Evolutionary conservation across 2,797 vertebrate genomes (phyloP).

Genomic region (Chromobotia macracanthus): DNA sequence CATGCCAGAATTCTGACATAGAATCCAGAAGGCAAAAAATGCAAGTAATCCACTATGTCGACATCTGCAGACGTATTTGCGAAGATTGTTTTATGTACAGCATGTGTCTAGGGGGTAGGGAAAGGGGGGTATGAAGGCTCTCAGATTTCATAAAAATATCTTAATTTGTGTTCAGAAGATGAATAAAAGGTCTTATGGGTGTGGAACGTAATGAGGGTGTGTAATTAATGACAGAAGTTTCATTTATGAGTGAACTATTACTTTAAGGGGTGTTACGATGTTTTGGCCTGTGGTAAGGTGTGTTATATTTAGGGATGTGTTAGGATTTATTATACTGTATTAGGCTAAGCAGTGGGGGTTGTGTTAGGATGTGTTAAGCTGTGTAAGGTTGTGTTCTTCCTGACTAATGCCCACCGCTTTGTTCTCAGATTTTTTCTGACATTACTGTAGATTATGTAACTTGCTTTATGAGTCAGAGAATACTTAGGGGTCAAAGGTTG

Average conservation of each 20-base stretch:
- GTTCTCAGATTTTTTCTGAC: not conserved
- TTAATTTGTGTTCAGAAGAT: too few species aligned
- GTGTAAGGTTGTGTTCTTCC: too few species aligned
- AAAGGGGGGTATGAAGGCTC: too few species aligned
- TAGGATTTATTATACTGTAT: not conserved
- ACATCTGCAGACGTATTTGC: too few species aligned
- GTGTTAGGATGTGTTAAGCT: not conserved
- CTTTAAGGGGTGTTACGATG: not conserved
- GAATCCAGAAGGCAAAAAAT: too few species aligned
- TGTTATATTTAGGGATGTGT: not conserved
- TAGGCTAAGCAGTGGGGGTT: not conserved
- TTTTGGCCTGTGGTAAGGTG: not conserved
- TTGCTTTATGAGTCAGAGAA: not conserved
- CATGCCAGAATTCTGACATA: too few species aligned
- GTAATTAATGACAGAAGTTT: not conserved
- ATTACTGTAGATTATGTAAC: conserved; percentile 13
- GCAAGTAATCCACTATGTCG: too few species aligned
- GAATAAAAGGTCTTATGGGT: too few species aligned
- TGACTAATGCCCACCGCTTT: not conserved
- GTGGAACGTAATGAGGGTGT: too few species aligned
- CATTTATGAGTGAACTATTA: not conserved
- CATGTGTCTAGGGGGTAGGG: too few species aligned
- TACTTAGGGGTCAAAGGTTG: conserved; percentile 8
- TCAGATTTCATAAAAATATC: too few species aligned
- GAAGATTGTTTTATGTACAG: too few species aligned